These are phyloP conservation scores for Chaetops frenatus DNA, from an alignment of 2,113 vertebrate genomes.

Conservation along the genomic window DNA sequence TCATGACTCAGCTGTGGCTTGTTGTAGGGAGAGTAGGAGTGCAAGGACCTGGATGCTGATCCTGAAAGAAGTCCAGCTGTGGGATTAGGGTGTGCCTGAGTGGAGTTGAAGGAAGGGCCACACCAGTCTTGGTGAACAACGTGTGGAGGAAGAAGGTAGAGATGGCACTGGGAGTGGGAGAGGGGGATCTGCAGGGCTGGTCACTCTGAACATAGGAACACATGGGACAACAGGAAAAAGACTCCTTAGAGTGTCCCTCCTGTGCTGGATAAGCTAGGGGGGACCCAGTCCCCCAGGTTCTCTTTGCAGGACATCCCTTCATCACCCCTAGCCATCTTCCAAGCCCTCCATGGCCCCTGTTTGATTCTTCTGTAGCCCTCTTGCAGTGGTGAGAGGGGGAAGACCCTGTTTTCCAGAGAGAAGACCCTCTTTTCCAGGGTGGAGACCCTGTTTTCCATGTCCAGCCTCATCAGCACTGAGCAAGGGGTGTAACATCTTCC, in stretches of 20 bases:
- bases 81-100: background rate
- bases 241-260: background rate
- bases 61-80: background rate
- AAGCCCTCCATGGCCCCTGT: background rate
- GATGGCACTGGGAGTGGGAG: background rate
- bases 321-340: background rate
- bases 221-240: background rate
- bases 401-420: background rate
- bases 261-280: background rate
- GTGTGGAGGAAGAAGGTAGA: background rate
- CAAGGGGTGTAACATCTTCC: background rate
- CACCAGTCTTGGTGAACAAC: fast-evolving
- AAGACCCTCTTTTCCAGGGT: background rate
- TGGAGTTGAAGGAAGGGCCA: background rate
- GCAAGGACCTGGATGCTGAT: background rate
- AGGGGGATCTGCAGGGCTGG: background rate
- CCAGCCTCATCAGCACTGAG: background rate
- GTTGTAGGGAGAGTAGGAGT: background rate
- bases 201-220: background rate
- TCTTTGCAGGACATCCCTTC: background rate
- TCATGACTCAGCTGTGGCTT: background rate
- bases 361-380: background rate
- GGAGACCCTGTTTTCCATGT: background rate
- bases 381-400: background rate
- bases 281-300: background rate